Conservation (phyloP, 1,140 invertebrate genomes). For the Drosophila nebulosa region DNA sequence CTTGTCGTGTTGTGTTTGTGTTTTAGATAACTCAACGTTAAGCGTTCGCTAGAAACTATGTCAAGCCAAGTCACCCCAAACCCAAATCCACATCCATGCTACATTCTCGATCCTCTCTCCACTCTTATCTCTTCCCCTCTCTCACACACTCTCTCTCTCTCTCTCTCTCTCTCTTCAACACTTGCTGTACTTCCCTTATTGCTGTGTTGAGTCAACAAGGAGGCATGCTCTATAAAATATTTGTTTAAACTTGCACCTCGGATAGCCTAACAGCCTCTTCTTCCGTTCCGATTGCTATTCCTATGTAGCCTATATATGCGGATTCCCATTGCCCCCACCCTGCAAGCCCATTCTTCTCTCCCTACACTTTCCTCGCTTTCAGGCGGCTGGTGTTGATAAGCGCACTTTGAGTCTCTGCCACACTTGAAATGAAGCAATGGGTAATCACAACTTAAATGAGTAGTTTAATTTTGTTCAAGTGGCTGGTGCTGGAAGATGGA, state of each 20-base stretch:
- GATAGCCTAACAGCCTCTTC: neutral
- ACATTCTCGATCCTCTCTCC: neutral
- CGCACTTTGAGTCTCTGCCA: constrained; percentile 56
- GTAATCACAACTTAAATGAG: constrained; percentile 74
- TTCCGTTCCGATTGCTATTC: neutral
- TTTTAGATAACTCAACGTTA: constrained; percentile 49
- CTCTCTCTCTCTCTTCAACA: no score
- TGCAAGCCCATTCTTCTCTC: no score
- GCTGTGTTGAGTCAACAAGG: constrained; percentile 26
- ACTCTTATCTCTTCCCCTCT: constrained; percentile 8
- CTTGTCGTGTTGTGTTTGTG: constrained; percentile 32
- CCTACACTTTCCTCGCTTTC: constrained; percentile 5
- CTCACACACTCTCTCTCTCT: no score
- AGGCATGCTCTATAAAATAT: constrained; percentile 75
- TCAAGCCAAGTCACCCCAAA: constrained; percentile 45
- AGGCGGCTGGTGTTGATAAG: constrained; percentile 62
- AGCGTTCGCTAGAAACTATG: constrained; percentile 60
- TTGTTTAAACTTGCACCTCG: constrained; percentile 60
- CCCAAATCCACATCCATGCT: neutral
- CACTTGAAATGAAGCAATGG: constrained; percentile 58
- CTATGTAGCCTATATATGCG: neutral
- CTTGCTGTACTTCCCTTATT: no score
- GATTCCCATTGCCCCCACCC: neutral
- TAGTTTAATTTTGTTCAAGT: constrained; percentile 74
- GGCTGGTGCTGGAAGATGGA: neutral